Evolutionary conservation across 2,888 invertebrate species (phyloP).

Genomic region (Drosophila robusta): DNA sequence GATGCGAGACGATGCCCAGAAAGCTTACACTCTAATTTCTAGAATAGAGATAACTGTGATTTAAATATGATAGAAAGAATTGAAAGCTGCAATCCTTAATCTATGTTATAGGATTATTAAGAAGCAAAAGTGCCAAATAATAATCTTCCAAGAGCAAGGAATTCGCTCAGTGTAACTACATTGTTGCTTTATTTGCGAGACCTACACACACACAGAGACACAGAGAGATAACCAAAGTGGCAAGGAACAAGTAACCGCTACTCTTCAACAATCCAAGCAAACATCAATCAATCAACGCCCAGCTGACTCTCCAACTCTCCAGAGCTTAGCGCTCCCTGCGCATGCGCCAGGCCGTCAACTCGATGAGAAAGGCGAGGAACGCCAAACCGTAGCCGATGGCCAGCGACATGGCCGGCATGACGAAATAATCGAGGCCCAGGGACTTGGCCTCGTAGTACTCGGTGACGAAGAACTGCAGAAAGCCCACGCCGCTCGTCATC

Average conservation of each 20-base stretch:
- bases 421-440: slow-evolving; percentile 71
- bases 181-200: slow-evolving; percentile 31
- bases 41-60: too few species aligned
- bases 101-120: too few species aligned
- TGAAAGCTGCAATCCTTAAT: too few species aligned
- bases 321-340: not conserved
- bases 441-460: slow-evolving; percentile 57
- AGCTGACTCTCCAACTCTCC: slow-evolving; percentile 7
- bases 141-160: not conserved
- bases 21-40: too few species aligned
- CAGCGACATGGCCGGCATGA: slow-evolving; percentile 74
- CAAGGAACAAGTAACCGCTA: slow-evolving; percentile 14
- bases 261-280: slow-evolving; percentile 40
- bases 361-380: slow-evolving; percentile 62
- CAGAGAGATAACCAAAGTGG: slow-evolving; percentile 27
- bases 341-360: slow-evolving; percentile 65
- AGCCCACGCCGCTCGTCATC: slow-evolving; percentile 63
- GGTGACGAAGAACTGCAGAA: slow-evolving; percentile 55
- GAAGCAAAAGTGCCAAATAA: too few species aligned
- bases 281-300: slow-evolving; percentile 62
- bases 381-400: slow-evolving; percentile 63
- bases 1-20: too few species aligned
- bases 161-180: slow-evolving; percentile 34
- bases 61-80: too few species aligned
- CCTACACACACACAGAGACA: not conserved